Conservation (phyloP, 2,888 invertebrate species). For the Lysandra bellargus region DNA sequence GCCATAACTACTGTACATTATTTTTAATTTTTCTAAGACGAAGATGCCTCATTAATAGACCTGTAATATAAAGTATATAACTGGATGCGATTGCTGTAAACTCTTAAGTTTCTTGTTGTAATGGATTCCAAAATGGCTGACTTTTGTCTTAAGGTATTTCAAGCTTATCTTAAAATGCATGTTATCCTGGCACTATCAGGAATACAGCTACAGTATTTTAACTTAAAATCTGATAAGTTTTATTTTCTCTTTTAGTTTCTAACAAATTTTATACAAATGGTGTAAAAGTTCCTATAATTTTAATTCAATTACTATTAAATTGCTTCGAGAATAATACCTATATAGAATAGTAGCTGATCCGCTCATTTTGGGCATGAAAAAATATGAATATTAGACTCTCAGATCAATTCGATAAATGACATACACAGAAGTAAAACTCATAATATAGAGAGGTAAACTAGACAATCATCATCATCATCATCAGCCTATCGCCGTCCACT, state of each 20-base stretch:
- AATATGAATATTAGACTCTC: neutral
- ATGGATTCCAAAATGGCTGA: conserved; percentile 2
- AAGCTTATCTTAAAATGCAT: conserved; percentile 19
- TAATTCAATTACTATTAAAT: neutral
- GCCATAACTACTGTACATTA: too few species aligned
- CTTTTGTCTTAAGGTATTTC: conserved; percentile 21
- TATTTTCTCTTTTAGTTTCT: neutral
- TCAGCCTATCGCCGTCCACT: neutral
- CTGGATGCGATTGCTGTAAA: neutral
- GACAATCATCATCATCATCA: neutral
- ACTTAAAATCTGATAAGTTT: conserved; percentile 18
- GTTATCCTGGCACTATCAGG: conserved; percentile 11
- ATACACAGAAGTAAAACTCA: too few species aligned
- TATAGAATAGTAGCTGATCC: too few species aligned
- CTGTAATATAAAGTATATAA: too few species aligned
- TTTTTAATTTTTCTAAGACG: too few species aligned
- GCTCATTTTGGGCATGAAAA: too few species aligned
- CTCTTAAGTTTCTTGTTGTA: neutral
- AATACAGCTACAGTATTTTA: conserved; percentile 3
- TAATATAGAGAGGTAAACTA: neutral
- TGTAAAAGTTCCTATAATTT: neutral
- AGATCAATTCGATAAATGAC: neutral
- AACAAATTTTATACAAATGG: neutral
- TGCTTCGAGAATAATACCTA: neutral
- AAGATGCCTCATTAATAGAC: too few species aligned